A percentile compares a stretch with the other conserved stretches of the same genome.
phyloP scores from a whole-genome alignment of 2,888 invertebrate genomes.

The Drosophila meridionalis region DNA sequence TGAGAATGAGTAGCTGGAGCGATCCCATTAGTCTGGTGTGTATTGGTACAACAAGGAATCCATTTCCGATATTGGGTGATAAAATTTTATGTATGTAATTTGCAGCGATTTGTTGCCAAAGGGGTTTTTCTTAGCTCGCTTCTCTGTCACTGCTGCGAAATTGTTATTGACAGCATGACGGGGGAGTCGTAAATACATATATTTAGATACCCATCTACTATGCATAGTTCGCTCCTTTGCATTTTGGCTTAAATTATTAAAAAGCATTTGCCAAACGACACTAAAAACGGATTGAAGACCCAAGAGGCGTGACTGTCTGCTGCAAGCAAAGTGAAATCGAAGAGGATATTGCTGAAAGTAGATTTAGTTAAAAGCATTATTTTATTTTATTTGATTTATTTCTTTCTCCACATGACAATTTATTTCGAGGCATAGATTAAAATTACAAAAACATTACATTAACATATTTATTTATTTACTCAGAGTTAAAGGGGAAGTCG shows the following conservation, averaged over 20 bases:
- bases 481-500: too few species aligned
- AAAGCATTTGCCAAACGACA: constrained; percentile 68
- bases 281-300: constrained; percentile 37
- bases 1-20: neutral
- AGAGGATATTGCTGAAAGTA: neutral
- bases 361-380: neutral
- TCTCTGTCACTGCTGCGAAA: constrained; percentile 50
- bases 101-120: constrained; percentile 78
- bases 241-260: constrained; percentile 70
- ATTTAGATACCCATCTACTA: constrained; percentile 52
- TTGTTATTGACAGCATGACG: constrained; percentile 75
- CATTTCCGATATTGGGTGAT: constrained; percentile 81
- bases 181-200: constrained; percentile 70
- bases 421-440: too few species aligned
- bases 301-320: constrained; percentile 41
- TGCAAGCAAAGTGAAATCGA: constrained; percentile 17
- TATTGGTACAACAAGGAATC: constrained; percentile 67
- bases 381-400: neutral
- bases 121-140: constrained; percentile 28
- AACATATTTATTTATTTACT: too few species aligned
- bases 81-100: constrained; percentile 79
- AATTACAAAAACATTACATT: too few species aligned
- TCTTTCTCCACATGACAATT: too few species aligned
- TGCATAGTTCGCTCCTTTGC: constrained; percentile 45
- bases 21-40: constrained; percentile 71